Conservation (phyloP, 2,888 invertebrate species). For the Rotaria sp. region DNA sequence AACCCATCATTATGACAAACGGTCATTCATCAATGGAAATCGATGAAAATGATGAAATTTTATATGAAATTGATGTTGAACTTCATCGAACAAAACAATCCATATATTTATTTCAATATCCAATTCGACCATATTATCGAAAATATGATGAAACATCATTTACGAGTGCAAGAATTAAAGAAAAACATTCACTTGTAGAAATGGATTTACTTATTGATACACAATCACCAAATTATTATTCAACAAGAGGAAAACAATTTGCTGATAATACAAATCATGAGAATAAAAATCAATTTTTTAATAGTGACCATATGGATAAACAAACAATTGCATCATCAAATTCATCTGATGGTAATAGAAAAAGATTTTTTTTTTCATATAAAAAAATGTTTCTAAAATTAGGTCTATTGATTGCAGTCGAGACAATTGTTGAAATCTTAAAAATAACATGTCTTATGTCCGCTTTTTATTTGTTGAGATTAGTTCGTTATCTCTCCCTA, state of each 20-base stretch:
- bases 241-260: not conserved
- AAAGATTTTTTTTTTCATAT: no score
- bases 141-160: not conserved
- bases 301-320: constrained; percentile 22
- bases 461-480: no score
- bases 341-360: not conserved
- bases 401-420: not conserved
- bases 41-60: constrained; percentile 1
- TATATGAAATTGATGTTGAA: not conserved
- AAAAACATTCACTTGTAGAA: not conserved
- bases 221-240: not conserved
- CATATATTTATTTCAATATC: not conserved
- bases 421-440: not conserved
- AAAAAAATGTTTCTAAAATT: no score
- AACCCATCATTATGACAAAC: not conserved
- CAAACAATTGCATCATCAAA: constrained; percentile 2
- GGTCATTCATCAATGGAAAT: not conserved
- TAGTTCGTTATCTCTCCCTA: no score
- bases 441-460: not conserved
- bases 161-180: not conserved
- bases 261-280: not conserved
- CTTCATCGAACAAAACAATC: not conserved
- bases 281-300: not conserved
- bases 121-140: not conserved
- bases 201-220: not conserved